Percentiles rank a stretch among this genome's conserved stretches.
These are phyloP conservation scores for Nematolebias whitei DNA, from an alignment of 2,113 vertebrate genomes.

Conservation along the genomic window DNA sequence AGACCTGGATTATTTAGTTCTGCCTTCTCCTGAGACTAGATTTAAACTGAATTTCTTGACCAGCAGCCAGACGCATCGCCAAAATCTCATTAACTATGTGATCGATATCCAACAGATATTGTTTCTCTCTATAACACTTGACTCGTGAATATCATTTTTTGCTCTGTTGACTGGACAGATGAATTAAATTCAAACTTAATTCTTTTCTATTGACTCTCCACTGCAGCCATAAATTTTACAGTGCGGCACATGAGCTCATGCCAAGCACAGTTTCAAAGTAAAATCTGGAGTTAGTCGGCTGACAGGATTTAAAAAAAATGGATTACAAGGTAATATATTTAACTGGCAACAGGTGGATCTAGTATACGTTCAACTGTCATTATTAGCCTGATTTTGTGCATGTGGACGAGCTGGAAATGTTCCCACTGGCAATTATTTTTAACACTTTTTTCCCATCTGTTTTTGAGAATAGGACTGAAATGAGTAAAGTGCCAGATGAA, in stretches of 20 bases:
- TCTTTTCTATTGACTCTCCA: conserved; percentile 35
- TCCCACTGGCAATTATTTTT: neutral
- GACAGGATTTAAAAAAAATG: neutral
- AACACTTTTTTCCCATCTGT: neutral
- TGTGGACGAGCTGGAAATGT: neutral
- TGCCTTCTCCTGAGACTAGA: conserved; percentile 47
- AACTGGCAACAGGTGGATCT: conserved; percentile 6
- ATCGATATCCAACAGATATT: conserved; percentile 78
- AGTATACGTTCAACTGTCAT: neutral
- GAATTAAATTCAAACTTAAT: conserved; percentile 42
- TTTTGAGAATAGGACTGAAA: neutral
- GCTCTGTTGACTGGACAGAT: conserved; percentile 56
- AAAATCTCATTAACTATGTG: conserved; percentile 85
- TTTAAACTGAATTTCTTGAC: conserved; percentile 73
- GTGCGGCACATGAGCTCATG: neutral
- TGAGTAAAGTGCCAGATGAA: neutral
- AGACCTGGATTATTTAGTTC: conserved; percentile 85
- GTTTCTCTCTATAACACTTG: conserved; percentile 54
- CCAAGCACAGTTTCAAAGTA: conserved; percentile 8
- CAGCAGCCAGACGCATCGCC: conserved; percentile 79
- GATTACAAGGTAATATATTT: conserved; percentile 2
- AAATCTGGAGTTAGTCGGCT: conserved; percentile 4
- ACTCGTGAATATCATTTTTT: conserved; percentile 38
- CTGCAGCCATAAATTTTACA: conserved; percentile 17
- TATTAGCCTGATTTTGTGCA: neutral